These are phyloP conservation scores for Spongia lamella DNA, from an alignment of 37 sponge, comb jelly and placozoan genomes.

Conservation along the genomic window DNA sequence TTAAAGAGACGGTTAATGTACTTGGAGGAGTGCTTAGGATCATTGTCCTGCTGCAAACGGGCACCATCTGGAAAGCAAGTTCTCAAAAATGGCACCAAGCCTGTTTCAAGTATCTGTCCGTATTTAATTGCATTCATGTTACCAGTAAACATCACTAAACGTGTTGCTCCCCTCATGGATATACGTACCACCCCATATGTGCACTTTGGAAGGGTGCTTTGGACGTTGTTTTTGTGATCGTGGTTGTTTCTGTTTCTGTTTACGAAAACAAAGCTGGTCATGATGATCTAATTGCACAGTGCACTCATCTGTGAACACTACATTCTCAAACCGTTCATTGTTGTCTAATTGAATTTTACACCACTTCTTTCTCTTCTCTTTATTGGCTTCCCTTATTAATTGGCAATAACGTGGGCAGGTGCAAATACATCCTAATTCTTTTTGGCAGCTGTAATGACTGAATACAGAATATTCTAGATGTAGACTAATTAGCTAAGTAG, in stretches of 20 bases:
- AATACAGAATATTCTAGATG: too few relatives aligned
- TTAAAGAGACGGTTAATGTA: background rate
- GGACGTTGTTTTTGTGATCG: conserved; percentile 31
- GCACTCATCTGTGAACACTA: conserved; percentile 31
- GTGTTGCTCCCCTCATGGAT: conserved; percentile 30
- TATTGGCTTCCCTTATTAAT: conserved; percentile 23
- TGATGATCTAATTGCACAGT: conserved; percentile 32
- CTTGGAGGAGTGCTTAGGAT: conserved; percentile 13
- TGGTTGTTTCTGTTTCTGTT: conserved; percentile 10
- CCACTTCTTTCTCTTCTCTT: conserved; percentile 27
- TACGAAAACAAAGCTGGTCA: conserved; percentile 13
- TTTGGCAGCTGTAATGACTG: too few relatives aligned
- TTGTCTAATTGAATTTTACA: conserved; percentile 11
- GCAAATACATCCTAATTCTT: too few relatives aligned
- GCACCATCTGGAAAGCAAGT: background rate
- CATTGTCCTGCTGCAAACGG: conserved; percentile 38
- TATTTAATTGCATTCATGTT: conserved; percentile 31
- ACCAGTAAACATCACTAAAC: conserved; percentile 41
- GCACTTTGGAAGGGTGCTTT: conserved; percentile 20
- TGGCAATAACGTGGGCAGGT: conserved; percentile 37
- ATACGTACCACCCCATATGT: conserved; percentile 54
- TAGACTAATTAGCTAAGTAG: too few relatives aligned
- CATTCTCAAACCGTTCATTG: conserved; percentile 31
- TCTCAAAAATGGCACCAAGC: conserved; percentile 15
- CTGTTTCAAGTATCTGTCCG: conserved; percentile 22